These are phyloP conservation scores for Heliconius eleuchia DNA, from an alignment of 1,140 invertebrate species.

Conservation along the genomic window DNA sequence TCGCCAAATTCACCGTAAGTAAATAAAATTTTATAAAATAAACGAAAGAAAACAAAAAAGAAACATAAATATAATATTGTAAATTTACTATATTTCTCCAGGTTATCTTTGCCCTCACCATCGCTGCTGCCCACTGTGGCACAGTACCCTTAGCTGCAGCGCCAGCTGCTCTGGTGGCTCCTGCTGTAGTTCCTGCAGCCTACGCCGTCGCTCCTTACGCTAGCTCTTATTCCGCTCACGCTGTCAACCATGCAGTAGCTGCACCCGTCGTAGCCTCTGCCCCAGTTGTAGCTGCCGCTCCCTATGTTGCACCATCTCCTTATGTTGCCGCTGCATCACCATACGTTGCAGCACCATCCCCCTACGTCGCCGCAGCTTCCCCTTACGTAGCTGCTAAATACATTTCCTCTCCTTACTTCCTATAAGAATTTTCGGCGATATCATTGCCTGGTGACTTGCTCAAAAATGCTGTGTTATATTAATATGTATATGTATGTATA, in stretches of 20 bases:
- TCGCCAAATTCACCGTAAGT: slow-evolving; percentile 82
- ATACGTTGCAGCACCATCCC: slow-evolving; percentile 55
- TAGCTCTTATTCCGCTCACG: slow-evolving; percentile 83
- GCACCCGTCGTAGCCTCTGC: slow-evolving; percentile 80
- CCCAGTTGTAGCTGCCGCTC: slow-evolving; percentile 55
- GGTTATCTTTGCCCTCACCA: slow-evolving; percentile 76
- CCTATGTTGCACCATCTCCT: slow-evolving; percentile 76
- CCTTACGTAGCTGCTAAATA: slow-evolving; percentile 48
- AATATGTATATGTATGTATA: slow-evolving; percentile 37
- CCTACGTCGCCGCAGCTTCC: slow-evolving; percentile 55
- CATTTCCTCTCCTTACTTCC: slow-evolving; percentile 51
- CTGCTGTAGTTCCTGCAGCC: slow-evolving; percentile 81
- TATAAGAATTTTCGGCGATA: slow-evolving; percentile 70
- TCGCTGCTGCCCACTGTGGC: slow-evolving; percentile 60
- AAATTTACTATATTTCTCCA: slow-evolving; percentile 50
- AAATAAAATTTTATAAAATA: not conserved
- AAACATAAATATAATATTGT: not conserved
- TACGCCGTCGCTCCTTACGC: slow-evolving; percentile 83
- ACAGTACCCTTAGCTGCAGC: slow-evolving; percentile 62
- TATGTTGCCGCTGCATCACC: slow-evolving; percentile 73
- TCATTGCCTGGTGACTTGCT: slow-evolving; percentile 78
- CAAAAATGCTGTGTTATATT: slow-evolving; percentile 50
- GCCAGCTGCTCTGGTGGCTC: slow-evolving; percentile 71
- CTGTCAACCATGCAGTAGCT: slow-evolving; percentile 84
- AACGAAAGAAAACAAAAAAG: too few species aligned